phyloP scores from a whole-genome alignment of 1,140 invertebrate species.

The Latrodectus geometricus region DNA sequence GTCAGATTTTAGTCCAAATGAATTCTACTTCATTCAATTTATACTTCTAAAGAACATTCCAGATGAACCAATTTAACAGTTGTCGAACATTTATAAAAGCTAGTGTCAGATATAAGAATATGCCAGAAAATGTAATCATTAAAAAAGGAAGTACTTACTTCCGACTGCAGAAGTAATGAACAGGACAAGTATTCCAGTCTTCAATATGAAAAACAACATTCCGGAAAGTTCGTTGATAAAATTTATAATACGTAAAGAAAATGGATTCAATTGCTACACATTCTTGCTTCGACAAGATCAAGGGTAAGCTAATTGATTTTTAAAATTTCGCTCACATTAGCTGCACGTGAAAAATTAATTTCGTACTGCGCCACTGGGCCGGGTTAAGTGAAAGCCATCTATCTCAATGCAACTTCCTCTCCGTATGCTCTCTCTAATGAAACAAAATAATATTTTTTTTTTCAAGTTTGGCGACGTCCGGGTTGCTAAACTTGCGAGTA shows the following conservation, averaged over 20 bases:
- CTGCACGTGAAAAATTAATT: slow-evolving; percentile 1
- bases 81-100: too few relatives aligned
- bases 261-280: background rate
- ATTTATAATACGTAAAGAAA: background rate
- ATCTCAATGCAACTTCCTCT: slow-evolving; percentile 23
- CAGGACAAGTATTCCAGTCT: slow-evolving; percentile 2
- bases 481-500: slow-evolving; percentile 24
- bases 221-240: background rate
- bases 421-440: slow-evolving; percentile 24
- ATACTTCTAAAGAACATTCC: too few relatives aligned
- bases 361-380: slow-evolving; percentile 1
- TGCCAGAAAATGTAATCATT: too few relatives aligned
- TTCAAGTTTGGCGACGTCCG: slow-evolving; percentile 31
- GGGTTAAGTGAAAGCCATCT: slow-evolving; percentile 6
- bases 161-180: background rate
- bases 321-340: slow-evolving; percentile 9
- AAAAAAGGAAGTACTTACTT: slow-evolving; percentile 1
- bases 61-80: too few relatives aligned
- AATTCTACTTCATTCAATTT: too few relatives aligned
- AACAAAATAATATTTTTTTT: background rate
- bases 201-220: background rate
- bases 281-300: background rate
- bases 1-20: too few relatives aligned
- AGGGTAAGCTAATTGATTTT: background rate
- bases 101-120: too few relatives aligned